Percentiles rank a stretch among this genome's conserved stretches.
Evolutionary conservation across 2,797 vertebrate genomes (phyloP).

Genomic region (Cirrhinus molitorella): DNA sequence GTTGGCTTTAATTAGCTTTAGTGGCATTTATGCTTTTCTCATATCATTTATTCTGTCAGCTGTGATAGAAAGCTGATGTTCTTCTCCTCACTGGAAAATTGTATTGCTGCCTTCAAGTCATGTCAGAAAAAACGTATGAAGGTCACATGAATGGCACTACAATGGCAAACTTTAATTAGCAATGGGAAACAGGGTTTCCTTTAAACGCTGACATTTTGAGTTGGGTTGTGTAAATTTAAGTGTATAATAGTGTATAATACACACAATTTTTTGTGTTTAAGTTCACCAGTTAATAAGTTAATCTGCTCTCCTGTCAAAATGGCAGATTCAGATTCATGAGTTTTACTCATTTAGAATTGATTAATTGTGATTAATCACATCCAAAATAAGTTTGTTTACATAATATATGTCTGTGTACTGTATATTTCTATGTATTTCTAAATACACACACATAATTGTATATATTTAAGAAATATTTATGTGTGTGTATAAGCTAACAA

Average conservation of each 20-base stretch:
- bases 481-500: no score
- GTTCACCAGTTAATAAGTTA: no score
- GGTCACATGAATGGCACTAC: not conserved
- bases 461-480: no score
- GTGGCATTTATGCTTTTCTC: constrained; percentile 5
- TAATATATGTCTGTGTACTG: no score
- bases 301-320: no score
- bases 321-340: no score
- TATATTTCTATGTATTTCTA: not conserved
- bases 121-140: not conserved
- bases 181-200: not conserved
- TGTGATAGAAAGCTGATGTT: constrained; percentile 1
- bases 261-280: no score
- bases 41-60: not conserved
- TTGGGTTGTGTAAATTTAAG: not conserved
- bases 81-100: not conserved
- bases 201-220: not conserved
- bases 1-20: constrained; percentile 12
- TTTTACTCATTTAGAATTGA: not conserved
- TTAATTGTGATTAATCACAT: no score
- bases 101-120: constrained; percentile 16
- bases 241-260: no score
- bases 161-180: not conserved
- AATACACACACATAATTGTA: no score
- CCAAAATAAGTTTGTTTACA: no score